Evolutionary conservation across 2,888 invertebrate species (phyloP).

Genomic region (Cephonodes hylas): DNA sequence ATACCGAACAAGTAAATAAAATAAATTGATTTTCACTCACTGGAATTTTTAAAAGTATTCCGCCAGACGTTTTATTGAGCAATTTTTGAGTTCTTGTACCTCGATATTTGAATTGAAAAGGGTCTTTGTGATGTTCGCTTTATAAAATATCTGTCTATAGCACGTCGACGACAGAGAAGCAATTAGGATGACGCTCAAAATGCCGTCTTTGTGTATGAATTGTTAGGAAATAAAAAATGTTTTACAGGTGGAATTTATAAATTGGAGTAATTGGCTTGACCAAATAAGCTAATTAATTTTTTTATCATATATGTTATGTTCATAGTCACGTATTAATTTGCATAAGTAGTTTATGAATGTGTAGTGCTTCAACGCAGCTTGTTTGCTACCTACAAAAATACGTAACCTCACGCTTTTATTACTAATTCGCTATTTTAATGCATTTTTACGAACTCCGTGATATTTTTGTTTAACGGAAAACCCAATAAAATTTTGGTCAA

Average conservation of each 20-base stretch:
- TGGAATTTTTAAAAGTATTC: conserved; percentile 22
- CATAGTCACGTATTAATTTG: too few species aligned
- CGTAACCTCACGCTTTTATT: too few species aligned
- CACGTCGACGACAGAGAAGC: background rate
- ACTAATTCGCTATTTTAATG: too few species aligned
- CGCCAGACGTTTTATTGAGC: conserved; percentile 21
- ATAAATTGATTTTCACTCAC: conserved; percentile 28
- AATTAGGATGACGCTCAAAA: background rate
- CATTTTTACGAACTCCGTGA: too few species aligned
- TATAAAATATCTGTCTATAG: background rate
- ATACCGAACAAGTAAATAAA: conserved; percentile 31
- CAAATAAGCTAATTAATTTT: background rate
- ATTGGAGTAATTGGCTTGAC: background rate
- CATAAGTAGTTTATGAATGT: too few species aligned
- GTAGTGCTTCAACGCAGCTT: too few species aligned
- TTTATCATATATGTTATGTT: too few species aligned
- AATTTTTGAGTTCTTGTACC: conserved; percentile 19
- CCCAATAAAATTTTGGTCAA: too few species aligned
- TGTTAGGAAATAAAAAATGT: background rate
- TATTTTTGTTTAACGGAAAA: too few species aligned
- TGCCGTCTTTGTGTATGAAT: background rate
- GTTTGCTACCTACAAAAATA: too few species aligned
- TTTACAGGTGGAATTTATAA: background rate
- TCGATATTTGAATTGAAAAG: background rate
- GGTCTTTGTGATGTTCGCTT: background rate